Conservation (phyloP, 2,888 invertebrate species). For the Pycnomerus fuliginosus region DNA sequence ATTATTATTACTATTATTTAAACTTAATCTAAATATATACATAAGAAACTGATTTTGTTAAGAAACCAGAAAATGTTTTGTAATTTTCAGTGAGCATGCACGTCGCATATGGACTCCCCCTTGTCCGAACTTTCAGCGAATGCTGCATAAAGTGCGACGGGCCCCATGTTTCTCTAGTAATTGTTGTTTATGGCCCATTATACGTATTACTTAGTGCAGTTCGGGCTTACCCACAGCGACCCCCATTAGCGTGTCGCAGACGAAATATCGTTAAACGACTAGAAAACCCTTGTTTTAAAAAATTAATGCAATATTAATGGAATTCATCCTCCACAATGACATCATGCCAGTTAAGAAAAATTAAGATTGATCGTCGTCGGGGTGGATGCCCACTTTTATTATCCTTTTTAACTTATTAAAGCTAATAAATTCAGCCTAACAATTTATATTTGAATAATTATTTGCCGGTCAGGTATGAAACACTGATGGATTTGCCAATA, state of each 20-base stretch:
- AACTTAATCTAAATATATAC: no score
- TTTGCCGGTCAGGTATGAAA: not conserved
- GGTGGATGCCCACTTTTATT: no score
- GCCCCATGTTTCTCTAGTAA: conserved; percentile 37
- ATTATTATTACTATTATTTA: no score
- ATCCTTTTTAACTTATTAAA: no score
- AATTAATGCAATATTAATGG: no score
- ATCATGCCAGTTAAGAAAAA: conserved; percentile 10
- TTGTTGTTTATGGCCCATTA: conserved; percentile 45
- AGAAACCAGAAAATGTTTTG: no score
- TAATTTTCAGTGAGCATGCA: conserved; percentile 1
- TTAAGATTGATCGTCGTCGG: conserved; percentile 12
- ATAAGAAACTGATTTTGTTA: no score
- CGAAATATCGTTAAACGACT: conserved; percentile 15
- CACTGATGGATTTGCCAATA: conserved; percentile 25
- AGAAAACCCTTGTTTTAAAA: no score
- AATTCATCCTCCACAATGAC: no score
- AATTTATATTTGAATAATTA: not conserved
- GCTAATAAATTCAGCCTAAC: not conserved
- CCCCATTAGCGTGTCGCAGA: conserved; percentile 15
- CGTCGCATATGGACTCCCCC: conserved; percentile 7
- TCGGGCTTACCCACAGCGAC: conserved; percentile 22
- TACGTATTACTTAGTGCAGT: conserved; percentile 42
- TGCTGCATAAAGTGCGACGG: conserved; percentile 22
- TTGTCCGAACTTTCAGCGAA: conserved; percentile 16